Evolutionary conservation across 2,888 invertebrate species (phyloP), one percentile per base, ranked within the genome.

Genomic region (Acrocyrtus sp.): DNA sequence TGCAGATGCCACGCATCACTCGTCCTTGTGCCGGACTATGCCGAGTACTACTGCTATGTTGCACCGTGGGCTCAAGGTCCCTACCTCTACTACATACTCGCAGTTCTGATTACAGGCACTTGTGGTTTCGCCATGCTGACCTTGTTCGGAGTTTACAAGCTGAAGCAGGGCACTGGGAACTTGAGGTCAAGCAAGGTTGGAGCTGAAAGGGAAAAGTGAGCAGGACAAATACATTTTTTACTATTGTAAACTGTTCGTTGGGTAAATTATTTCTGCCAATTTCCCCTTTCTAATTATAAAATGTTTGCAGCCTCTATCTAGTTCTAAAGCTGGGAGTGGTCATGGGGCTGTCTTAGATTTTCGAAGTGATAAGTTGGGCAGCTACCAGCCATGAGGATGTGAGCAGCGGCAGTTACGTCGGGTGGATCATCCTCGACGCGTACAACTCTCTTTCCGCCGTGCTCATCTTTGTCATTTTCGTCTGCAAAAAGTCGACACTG

Each of bases 331-430:
- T 73, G 62, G 34, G 57, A n/a, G 67, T 65, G 45, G 53, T 72
- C 0, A 72, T 72, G 72, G 72, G 72, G 1, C 26, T 72, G 2
- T 47, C 43, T 10, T 72, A 65, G 72, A 22, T 60, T 0, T 65
- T 72, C 24, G 72, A 73, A 51, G 67, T 67, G 26, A 62, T 73
- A 15, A 67, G 73, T 27, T 73, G 73, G 73, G 67, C 62, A 8
- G 56, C 51, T 1, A 73, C 61, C 2, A n/a, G n/a, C n/a, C n/a
- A n/a, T n/a, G 56, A 62, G 15, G 67, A 73, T n/a, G 67, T n/a
- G n/a, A n/a, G 19, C 12, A 34, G 39, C 8, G 57, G 29, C 0
- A 51, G 57, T 39, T 19, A 57, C 10, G 5, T 67, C 3, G 39
- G 39, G 0, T 73, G 73, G 73, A 50, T 73, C 5, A 51, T 73